Percentiles rank a stretch among this genome's conserved stretches.
Evolutionary conservation across 2,888 invertebrate species (phyloP).

Genomic region (Drosophila mayaguana): DNA sequence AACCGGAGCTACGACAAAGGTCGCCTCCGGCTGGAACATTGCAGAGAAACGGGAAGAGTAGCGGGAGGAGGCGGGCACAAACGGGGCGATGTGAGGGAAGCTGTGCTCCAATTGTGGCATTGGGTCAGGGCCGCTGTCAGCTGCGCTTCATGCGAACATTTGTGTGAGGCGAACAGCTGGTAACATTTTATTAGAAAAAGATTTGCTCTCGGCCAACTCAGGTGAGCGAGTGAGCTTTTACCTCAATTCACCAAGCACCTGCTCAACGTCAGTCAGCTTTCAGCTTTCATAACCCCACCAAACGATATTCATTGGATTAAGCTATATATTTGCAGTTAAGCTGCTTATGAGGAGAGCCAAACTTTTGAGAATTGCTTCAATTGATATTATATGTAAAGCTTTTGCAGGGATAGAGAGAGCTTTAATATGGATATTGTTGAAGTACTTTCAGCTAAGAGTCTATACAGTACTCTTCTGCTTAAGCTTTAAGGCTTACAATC

Average conservation of each 20-base stretch:
- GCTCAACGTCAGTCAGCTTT: neutral
- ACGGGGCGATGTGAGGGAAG: neutral
- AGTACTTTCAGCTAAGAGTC: neutral
- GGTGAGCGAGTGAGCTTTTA: neutral
- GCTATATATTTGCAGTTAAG: neutral
- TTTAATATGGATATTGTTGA: neutral
- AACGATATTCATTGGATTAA: neutral
- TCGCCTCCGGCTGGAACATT: conserved; percentile 6
- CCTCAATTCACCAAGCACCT: neutral
- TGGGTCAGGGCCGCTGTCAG: conserved; percentile 37
- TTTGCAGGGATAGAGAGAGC: neutral
- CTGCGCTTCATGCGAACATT: conserved; percentile 37
- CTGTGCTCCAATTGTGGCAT: conserved; percentile 12
- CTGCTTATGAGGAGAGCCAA: neutral
- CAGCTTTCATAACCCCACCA: neutral
- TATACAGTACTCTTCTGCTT: neutral
- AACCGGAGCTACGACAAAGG: conserved; percentile 34
- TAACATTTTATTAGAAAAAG: neutral
- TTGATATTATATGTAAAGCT: neutral
- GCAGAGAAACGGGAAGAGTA: neutral
- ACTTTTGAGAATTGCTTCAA: neutral
- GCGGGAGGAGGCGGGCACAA: neutral
- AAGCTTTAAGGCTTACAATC: neutral
- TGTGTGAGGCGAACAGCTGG: conserved; percentile 14
- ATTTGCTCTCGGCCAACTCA: neutral